phyloP scores from a whole-genome alignment of 2,888 invertebrate genomes.

The Achlya flavicornis region DNA sequence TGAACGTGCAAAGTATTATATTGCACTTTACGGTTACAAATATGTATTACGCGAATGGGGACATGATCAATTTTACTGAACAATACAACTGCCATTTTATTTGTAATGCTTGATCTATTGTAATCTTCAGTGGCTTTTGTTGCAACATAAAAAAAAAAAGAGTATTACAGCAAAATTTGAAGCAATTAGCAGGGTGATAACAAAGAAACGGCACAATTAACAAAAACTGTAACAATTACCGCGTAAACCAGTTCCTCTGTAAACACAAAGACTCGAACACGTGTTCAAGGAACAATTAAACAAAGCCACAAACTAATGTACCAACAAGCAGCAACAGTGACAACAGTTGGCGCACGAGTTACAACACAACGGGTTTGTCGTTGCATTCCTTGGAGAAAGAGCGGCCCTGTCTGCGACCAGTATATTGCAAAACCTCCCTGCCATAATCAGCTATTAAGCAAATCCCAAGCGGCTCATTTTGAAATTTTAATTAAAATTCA shows the following conservation, averaged over 20 bases:
- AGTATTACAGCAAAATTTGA: background rate
- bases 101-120: background rate
- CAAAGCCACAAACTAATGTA: conserved; percentile 39
- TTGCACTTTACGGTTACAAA: conserved; percentile 1
- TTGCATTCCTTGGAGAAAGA: conserved; percentile 71
- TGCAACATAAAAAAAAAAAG: background rate
- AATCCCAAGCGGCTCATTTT: conserved; percentile 62
- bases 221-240: conserved; percentile 14
- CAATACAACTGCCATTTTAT: background rate
- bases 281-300: conserved; percentile 38
- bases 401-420: conserved; percentile 63
- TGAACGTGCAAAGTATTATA: conserved; percentile 24
- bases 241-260: conserved; percentile 24
- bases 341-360: conserved; percentile 34
- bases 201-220: conserved; percentile 2
- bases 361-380: conserved; percentile 46
- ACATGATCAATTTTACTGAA: conserved; percentile 1
- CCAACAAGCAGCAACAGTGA: conserved; percentile 34
- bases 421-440: conserved; percentile 61
- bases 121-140: background rate
- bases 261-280: conserved; percentile 33
- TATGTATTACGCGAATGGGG: background rate
- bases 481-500: conserved; percentile 74
- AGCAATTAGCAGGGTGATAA: background rate
- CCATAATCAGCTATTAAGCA: conserved; percentile 61